These are phyloP conservation scores for Bubalus kerabau DNA, from an alignment of 2,113 vertebrate genomes.

Conservation along the genomic window DNA sequence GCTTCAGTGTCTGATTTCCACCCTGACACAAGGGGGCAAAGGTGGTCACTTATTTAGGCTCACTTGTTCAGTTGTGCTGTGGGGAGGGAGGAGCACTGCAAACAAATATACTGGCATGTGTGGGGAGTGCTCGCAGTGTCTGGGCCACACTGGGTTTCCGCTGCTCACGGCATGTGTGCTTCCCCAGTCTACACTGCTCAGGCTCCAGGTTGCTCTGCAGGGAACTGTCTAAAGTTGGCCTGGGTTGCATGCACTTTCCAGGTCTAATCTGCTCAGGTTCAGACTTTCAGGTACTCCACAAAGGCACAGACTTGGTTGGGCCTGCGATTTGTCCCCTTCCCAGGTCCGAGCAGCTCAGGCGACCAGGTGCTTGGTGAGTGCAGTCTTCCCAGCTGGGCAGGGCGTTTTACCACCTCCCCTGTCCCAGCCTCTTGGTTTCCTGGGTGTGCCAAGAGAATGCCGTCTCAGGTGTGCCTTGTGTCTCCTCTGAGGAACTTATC, in stretches of 20 bases:
- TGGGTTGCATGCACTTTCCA: not conserved
- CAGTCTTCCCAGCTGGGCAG: not conserved
- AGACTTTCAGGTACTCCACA: not conserved
- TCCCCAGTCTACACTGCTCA: not conserved
- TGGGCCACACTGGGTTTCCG: not conserved
- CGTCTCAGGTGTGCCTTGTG: rapidly evolving
- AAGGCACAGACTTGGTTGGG: not conserved
- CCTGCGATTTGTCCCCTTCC: not conserved
- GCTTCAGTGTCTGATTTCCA: not conserved
- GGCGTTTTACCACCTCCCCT: not conserved
- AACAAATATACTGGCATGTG: not conserved
- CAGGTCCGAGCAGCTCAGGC: not conserved
- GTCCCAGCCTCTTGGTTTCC: not conserved
- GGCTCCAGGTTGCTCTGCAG: not conserved
- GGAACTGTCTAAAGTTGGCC: not conserved
- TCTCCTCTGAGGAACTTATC: not conserved
- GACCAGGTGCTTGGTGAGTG: not conserved
- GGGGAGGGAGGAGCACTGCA: not conserved
- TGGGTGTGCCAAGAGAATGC: rapidly evolving
- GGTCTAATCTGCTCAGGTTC: not conserved
- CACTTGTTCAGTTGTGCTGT: not conserved
- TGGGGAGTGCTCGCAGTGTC: rapidly evolving
- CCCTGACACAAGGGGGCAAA: not conserved
- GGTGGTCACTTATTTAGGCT: not conserved
- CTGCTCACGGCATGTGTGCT: not conserved